Conservation (phyloP, 2,797 vertebrate genomes). For the Austrolebias charrua region DNA sequence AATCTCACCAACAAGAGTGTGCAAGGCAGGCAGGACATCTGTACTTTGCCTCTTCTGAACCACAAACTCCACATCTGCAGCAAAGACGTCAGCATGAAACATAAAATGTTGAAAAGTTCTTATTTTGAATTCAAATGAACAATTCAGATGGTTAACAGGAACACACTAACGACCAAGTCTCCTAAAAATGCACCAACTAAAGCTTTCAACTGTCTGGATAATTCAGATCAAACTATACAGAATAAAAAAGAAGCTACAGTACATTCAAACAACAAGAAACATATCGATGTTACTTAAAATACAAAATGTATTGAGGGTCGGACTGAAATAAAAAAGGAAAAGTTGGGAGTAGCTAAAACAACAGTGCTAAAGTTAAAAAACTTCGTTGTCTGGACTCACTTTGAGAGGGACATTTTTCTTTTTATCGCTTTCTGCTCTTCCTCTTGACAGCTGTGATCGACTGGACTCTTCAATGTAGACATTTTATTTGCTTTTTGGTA, state of each 20-base stretch:
- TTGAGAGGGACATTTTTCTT: constrained; percentile 73
- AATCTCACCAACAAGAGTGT: constrained; percentile 89
- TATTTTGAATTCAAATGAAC: neutral
- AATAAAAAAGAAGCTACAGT: too few species aligned
- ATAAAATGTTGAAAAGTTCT: neutral
- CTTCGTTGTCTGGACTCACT: constrained; percentile 49
- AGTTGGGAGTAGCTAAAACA: too few species aligned
- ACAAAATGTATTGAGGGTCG: too few species aligned
- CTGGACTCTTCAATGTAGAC: constrained; percentile 23
- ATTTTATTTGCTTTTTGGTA: constrained; percentile 10
- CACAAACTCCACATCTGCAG: constrained; percentile 89
- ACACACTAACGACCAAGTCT: neutral
- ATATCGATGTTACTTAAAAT: too few species aligned
- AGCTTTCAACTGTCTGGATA: too few species aligned
- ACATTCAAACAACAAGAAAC: too few species aligned
- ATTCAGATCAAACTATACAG: neutral
- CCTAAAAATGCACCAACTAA: too few species aligned
- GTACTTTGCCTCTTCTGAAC: constrained; percentile 86
- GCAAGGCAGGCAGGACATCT: constrained; percentile 88
- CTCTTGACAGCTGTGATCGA: constrained; percentile 15
- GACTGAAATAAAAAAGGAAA: neutral
- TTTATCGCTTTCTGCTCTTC: constrained; percentile 59
- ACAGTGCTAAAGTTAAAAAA: neutral
- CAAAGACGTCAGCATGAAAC: constrained; percentile 25
- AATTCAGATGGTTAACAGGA: neutral